Percentiles rank a stretch among this genome's conserved stretches.
phyloP scores from a whole-genome alignment of 2,113 vertebrate species.

The Xiphophorus couchianus region DNA sequence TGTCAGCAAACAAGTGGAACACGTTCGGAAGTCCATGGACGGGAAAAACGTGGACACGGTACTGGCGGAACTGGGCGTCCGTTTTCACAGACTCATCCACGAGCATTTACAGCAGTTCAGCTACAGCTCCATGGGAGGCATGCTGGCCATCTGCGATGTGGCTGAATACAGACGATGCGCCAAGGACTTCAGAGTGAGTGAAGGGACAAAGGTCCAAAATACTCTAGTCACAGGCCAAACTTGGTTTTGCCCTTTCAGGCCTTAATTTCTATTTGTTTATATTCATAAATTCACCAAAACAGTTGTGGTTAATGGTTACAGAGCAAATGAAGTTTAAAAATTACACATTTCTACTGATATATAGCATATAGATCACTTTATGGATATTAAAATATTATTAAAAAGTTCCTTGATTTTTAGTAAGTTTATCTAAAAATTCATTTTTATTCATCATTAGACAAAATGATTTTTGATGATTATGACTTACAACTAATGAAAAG shows the following conservation, averaged over 20 bases:
- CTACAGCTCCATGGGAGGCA: conserved; percentile 98
- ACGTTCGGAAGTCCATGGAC: conserved; percentile 96
- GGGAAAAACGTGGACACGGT: conserved; percentile 98
- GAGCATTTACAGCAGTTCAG: conserved; percentile 98
- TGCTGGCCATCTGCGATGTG: conserved; percentile 98
- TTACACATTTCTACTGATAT: not conserved
- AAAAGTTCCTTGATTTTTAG: too few species aligned
- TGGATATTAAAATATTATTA: too few species aligned
- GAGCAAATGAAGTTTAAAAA: not conserved
- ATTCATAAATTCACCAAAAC: too few species aligned
- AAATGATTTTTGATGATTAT: too few species aligned
- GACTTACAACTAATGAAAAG: too few species aligned
- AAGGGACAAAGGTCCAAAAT: conserved; percentile 43
- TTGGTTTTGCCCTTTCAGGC: too few species aligned
- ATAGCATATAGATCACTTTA: too few species aligned
- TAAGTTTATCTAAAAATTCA: too few species aligned
- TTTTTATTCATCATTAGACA: too few species aligned
- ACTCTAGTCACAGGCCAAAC: conserved; percentile 18
- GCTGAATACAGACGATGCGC: conserved; percentile 96
- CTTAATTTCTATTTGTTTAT: too few species aligned
- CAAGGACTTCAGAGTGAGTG: conserved; percentile 90
- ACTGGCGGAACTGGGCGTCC: conserved; percentile 93
- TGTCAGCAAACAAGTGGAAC: conserved; percentile 94
- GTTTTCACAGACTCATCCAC: conserved; percentile 96
- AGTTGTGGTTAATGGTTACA: too few species aligned